Conservation (phyloP, 2,113 vertebrate species). For the Lanius ludovicianus region DNA sequence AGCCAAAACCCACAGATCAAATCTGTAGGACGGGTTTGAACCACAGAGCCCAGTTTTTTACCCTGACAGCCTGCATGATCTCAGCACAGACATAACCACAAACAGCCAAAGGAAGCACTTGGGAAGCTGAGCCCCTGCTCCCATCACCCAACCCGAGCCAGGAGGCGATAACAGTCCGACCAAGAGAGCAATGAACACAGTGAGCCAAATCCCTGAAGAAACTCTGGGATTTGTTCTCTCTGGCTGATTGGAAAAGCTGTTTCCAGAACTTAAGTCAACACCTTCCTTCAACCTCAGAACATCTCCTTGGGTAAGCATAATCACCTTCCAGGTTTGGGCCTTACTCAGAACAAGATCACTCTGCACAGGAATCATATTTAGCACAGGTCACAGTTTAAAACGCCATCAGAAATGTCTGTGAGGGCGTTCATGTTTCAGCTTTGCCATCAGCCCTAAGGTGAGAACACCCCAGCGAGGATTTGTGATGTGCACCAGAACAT, state of each 20-base stretch:
- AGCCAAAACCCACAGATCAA: constrained; percentile 20
- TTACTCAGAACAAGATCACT: neutral
- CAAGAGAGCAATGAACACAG: neutral
- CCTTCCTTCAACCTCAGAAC: constrained; percentile 31
- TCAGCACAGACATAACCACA: neutral
- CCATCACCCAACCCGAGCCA: neutral
- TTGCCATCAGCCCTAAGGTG: neutral
- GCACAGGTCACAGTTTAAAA: neutral
- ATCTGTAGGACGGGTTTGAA: neutral
- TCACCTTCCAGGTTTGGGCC: constrained; percentile 24
- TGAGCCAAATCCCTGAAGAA: neutral
- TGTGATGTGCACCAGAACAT: neutral
- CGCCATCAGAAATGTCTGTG: neutral
- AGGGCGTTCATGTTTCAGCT: neutral
- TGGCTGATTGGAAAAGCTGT: constrained; percentile 4
- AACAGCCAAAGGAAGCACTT: accelerated
- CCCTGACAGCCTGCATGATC: neutral
- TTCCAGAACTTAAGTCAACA: constrained; percentile 45
- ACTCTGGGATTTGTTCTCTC: neutral
- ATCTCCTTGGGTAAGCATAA: constrained; percentile 47
- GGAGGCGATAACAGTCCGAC: neutral
- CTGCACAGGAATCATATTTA: neutral
- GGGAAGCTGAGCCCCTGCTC: neutral
- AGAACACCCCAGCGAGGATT: neutral
- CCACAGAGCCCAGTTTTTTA: neutral